These are phyloP conservation scores for Trissonchulus sp. DNA, from an alignment of 2,888 invertebrate genomes.

Conservation along the genomic window DNA sequence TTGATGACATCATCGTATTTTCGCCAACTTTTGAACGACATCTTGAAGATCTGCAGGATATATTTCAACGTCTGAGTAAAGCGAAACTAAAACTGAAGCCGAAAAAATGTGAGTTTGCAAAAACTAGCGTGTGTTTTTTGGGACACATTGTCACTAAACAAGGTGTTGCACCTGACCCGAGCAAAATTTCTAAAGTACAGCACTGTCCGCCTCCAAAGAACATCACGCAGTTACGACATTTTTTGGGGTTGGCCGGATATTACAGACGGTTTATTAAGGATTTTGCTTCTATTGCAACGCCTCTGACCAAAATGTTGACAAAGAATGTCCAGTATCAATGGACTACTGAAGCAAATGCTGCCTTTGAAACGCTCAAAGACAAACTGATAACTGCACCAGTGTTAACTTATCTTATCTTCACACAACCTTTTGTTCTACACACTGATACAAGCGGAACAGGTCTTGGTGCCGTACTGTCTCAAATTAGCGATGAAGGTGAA, in stretches of 20 bases:
- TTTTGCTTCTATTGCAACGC: too few relatives aligned
- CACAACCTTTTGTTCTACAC: background rate
- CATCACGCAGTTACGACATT: background rate
- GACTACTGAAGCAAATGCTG: background rate
- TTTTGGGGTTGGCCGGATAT: background rate
- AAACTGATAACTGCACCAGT: background rate
- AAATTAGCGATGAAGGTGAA: too few relatives aligned
- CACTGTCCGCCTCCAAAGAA: background rate
- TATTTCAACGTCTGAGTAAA: slow-evolving; percentile 32
- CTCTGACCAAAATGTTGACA: background rate
- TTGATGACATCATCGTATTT: too few relatives aligned
- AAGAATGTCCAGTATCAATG: background rate
- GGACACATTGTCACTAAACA: slow-evolving; percentile 33
- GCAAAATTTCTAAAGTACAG: background rate
- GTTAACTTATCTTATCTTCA: background rate
- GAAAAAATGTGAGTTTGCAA: slow-evolving; percentile 33
- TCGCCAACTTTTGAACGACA: slow-evolving; percentile 34
- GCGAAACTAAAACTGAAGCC: slow-evolving; percentile 37
- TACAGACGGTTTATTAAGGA: too few relatives aligned
- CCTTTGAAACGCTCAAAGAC: background rate
- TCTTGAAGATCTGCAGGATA: slow-evolving; percentile 28
- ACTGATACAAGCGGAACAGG: slow-evolving; percentile 16
- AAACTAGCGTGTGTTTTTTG: slow-evolving; percentile 24
- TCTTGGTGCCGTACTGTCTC: too few relatives aligned
- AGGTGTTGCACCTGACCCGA: slow-evolving; percentile 31